Percentiles rank a stretch among this genome's conserved stretches.
These are phyloP conservation scores for Mohoua ochrocephala DNA, from an alignment of 2,113 vertebrate species.

Conservation along the genomic window DNA sequence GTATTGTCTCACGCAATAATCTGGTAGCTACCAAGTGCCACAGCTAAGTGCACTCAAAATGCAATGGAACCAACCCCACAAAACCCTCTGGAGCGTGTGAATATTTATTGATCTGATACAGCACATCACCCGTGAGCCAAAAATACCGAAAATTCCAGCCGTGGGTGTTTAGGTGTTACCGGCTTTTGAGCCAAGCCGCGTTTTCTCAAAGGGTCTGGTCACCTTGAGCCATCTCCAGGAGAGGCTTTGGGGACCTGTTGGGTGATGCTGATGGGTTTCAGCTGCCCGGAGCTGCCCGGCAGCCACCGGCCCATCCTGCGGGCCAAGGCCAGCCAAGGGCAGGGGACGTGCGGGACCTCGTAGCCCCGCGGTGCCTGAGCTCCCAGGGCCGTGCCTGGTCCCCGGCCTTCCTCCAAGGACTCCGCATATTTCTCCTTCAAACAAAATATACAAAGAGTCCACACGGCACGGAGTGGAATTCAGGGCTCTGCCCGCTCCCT, in stretches of 20 bases:
- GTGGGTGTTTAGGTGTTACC: neutral
- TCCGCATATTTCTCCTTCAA: slow-evolving; percentile 17
- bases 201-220: neutral
- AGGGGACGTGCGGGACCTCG: neutral
- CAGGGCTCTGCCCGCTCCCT: slow-evolving; percentile 11
- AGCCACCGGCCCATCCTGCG: neutral
- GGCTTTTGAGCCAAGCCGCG: neutral
- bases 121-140: neutral
- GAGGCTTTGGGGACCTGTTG: neutral
- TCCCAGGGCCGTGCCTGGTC: neutral
- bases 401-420: neutral
- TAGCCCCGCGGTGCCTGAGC: neutral
- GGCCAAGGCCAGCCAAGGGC: neutral
- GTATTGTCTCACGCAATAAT: slow-evolving; percentile 34
- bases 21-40: slow-evolving; percentile 30
- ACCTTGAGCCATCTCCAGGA: neutral
- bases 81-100: neutral
- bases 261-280: neutral
- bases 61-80: neutral
- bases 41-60: neutral
- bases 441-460: slow-evolving; percentile 60
- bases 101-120: neutral
- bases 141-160: neutral
- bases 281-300: neutral
- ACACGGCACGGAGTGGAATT: neutral